phyloP scores from a whole-genome alignment of 2,888 invertebrate genomes.

The Brachyopa scutellaris region DNA sequence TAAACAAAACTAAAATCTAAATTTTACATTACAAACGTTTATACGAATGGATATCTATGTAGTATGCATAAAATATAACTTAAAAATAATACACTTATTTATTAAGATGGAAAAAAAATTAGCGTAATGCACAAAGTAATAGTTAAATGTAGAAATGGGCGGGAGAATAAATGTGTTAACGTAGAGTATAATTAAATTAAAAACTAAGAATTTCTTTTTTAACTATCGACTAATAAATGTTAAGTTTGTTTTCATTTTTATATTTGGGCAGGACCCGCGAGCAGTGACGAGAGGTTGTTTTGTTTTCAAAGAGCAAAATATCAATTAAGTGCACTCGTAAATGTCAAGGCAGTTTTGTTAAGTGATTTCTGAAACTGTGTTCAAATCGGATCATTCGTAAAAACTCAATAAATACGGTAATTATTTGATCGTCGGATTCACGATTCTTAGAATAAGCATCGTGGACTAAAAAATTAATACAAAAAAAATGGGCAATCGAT shows the following conservation, averaged over 20 bases:
- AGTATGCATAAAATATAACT: constrained; percentile 55
- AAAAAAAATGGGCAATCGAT: no score
- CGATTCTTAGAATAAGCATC: no score
- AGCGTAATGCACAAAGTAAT: constrained; percentile 12
- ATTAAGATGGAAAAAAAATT: constrained; percentile 12
- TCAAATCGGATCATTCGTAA: no score
- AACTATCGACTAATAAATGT: constrained; percentile 7
- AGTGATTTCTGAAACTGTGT: no score
- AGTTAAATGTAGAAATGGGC: constrained; percentile 33
- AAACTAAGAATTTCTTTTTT: background rate
- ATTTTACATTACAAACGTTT: constrained; percentile 33
- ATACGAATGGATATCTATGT: constrained; percentile 17
- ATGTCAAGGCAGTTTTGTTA: constrained; percentile 50
- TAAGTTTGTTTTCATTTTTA: background rate
- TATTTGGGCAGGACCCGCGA: background rate
- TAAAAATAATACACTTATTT: constrained; percentile 27
- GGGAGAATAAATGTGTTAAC: constrained; percentile 23
- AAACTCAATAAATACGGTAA: no score
- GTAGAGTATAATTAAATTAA: constrained; percentile 5
- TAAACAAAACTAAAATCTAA: constrained; percentile 55
- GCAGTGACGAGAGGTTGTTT: constrained; percentile 28
- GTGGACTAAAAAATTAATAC: no score
- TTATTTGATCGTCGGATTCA: no score
- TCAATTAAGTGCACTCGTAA: constrained; percentile 28
- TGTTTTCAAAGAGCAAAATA: constrained; percentile 11